Percentiles rank a stretch among this genome's conserved stretches.
These are phyloP conservation scores for Hephaestus fuliginosus DNA, from an alignment of 2,797 vertebrate genomes.

Conservation along the genomic window DNA sequence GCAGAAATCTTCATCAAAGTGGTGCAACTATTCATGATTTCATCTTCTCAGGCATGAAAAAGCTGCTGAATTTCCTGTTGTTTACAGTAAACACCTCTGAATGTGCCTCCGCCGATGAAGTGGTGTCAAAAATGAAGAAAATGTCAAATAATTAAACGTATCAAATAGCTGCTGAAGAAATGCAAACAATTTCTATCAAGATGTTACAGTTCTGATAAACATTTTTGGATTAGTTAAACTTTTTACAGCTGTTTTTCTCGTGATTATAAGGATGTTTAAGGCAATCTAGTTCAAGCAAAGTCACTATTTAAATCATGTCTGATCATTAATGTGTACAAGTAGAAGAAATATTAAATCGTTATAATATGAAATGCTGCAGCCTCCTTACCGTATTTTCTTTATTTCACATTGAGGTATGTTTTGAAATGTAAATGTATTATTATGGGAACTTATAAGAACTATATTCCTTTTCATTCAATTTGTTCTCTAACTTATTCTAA, in stretches of 20 bases:
- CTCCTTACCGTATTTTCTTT: background rate
- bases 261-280: background rate
- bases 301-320: background rate
- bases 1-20: background rate
- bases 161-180: background rate
- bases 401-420: background rate
- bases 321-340: background rate
- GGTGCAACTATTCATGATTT: background rate
- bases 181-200: background rate
- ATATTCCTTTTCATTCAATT: background rate
- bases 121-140: background rate
- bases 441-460: background rate
- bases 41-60: background rate
- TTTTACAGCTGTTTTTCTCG: background rate
- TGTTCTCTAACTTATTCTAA: too few relatives aligned
- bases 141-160: background rate
- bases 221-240: background rate
- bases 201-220: background rate
- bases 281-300: background rate
- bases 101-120: background rate
- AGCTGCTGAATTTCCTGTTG: background rate
- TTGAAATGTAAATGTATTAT: background rate
- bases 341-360: background rate
- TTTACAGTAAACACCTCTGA: background rate
- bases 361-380: background rate